Evolutionary conservation across 37 sponge, comb jelly and placozoan genomes (phyloP).

Genomic region (Petrosia ficiformis): DNA sequence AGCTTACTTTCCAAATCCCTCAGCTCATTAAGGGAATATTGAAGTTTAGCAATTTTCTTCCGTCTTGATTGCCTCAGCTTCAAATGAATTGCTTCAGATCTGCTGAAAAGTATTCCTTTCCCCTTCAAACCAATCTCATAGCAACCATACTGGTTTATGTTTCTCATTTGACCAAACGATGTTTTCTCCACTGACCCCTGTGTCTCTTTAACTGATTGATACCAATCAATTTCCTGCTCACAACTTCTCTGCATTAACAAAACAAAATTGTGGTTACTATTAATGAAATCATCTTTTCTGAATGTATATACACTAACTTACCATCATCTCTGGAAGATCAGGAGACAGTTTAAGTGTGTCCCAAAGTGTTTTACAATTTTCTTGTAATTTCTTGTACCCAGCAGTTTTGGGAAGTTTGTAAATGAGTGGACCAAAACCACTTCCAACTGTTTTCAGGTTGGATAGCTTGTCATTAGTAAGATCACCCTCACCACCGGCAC

Average conservation of each 20-base stretch:
- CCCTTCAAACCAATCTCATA: slow-evolving; percentile 12
- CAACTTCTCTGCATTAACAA: no score
- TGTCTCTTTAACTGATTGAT: slow-evolving; percentile 18
- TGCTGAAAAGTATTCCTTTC: background rate
- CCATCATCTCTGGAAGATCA: slow-evolving; percentile 27
- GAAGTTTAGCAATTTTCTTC: slow-evolving; percentile 9
- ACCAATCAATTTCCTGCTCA: slow-evolving; percentile 4
- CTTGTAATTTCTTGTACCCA: slow-evolving; percentile 13
- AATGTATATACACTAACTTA: slow-evolving; percentile 9
- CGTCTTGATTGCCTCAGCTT: slow-evolving; percentile 3
- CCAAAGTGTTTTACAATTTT: slow-evolving; percentile 21
- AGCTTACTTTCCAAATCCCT: slow-evolving; percentile 70
- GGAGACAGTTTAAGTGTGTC: slow-evolving; percentile 9
- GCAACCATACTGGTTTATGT: slow-evolving; percentile 28
- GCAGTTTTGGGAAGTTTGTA: slow-evolving; percentile 1
- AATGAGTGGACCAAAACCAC: slow-evolving; percentile 42
- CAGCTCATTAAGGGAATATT: slow-evolving; percentile 56
- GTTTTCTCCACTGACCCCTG: slow-evolving; percentile 48
- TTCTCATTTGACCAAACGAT: slow-evolving; percentile 33
- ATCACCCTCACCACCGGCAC: slow-evolving; percentile 50
- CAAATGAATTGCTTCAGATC: slow-evolving; percentile 20
- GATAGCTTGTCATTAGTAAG: slow-evolving; percentile 41
- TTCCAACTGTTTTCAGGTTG: slow-evolving; percentile 30
- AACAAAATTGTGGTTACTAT: background rate
- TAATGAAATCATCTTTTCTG: background rate